Percentiles rank a stretch among this genome's conserved stretches.
Evolutionary conservation across 2,113 vertebrate genomes (phyloP).

Genomic region (Petromus typicus): DNA sequence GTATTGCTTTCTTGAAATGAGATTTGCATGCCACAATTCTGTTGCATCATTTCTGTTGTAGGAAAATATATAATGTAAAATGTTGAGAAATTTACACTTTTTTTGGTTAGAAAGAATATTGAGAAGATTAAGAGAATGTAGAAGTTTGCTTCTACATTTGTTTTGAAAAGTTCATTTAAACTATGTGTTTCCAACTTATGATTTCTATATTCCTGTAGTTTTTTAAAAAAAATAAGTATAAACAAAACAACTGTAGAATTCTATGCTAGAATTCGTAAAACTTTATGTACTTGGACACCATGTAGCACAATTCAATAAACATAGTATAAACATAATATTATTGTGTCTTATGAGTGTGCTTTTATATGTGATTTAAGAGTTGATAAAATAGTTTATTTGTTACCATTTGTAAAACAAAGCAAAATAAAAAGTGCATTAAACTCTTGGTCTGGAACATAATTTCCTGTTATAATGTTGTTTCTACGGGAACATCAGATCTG

Average conservation of each 20-base stretch:
- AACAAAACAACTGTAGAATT: background rate
- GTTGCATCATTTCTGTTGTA: background rate
- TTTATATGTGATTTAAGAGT: constrained; percentile 25
- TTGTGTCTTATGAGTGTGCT: background rate
- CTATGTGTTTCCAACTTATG: background rate
- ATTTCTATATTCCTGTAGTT: background rate
- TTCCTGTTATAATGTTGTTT: constrained; percentile 59
- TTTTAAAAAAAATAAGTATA: background rate
- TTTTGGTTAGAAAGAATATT: background rate
- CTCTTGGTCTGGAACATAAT: background rate
- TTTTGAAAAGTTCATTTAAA: background rate
- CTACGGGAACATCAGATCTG: background rate
- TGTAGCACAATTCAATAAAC: background rate
- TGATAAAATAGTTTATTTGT: constrained; percentile 27
- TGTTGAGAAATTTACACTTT: background rate
- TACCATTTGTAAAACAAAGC: constrained; percentile 50
- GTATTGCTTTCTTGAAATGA: background rate
- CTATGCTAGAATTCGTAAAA: constrained; percentile 29
- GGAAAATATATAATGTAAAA: background rate
- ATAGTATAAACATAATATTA: background rate
- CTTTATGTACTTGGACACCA: background rate
- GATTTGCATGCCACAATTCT: background rate
- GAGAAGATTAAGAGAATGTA: background rate
- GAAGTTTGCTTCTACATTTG: background rate
- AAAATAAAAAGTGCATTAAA: constrained; percentile 31